Evolutionary conservation across 2,113 vertebrate genomes (phyloP), one percentile per base, ranked within the genome.

Genomic region (Mirza zaza): DNA sequence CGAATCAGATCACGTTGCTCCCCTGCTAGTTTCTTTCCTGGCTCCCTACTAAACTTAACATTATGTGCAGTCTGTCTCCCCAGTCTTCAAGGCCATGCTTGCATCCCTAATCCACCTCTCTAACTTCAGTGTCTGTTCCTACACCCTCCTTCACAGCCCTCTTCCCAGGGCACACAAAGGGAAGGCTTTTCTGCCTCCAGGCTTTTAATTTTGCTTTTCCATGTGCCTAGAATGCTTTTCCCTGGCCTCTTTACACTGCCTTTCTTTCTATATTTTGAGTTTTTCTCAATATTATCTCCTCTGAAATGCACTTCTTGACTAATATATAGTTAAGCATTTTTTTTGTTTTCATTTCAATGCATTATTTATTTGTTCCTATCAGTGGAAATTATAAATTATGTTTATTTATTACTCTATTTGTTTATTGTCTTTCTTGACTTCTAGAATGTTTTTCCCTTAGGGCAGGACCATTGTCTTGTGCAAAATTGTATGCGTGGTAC

Each of bases 201-300:
- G 1, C 7, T 76, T 92, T 63, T 32, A n/a, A 15, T 20, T 79
- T 59, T 63, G 15, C 2, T 89, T 12, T 76, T 45, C 11, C 6
- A 0, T 81, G 9, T 65, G 21, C 2, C 25, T 42, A 2, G n/a
- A 59, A 42, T 82, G 14, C 25, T 55, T 75, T 55, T 4, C 1
- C 8, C 8, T 1, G 13, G 11, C 4, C 8, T 57, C 10, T 80
- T 52, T 3, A 8, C 0, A 1, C n/a, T 32, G 15, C 8, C 12
- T 75, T 63, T 4, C 45, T 45, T 80, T 81, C 21, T 8, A 57
- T 32, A 29, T 3, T 71, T 76, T 15, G 1, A n/a, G 13, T 2
- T 11, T 68, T 90, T 83, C 39, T 63, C 9, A 83, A 11, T 32
- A 29, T 67, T 42, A 0, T 71, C 32, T 61, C 29, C 50, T 86